Evolutionary conservation across 2,113 vertebrate species (phyloP).

Genomic region (Oryzias melastigma): DNA sequence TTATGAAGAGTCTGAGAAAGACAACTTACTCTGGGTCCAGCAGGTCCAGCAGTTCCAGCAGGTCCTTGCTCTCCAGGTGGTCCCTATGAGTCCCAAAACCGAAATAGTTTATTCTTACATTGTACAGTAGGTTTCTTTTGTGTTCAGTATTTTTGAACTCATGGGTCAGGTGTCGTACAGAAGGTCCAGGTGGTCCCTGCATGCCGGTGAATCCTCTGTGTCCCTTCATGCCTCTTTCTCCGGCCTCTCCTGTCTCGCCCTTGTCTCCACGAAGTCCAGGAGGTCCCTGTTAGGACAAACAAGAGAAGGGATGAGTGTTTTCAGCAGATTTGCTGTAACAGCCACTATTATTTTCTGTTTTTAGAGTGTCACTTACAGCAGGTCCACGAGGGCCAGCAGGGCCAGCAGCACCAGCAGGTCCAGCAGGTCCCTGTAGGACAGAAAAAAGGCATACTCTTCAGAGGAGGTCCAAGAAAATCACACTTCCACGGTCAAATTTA

Average conservation of each 20-base stretch:
- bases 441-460: neutral
- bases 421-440: slow-evolving; percentile 85
- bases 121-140: neutral
- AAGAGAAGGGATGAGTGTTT: neutral
- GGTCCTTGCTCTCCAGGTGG: slow-evolving; percentile 90
- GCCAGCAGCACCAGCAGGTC: slow-evolving; percentile 85
- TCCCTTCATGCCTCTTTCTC: slow-evolving; percentile 98
- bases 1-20: neutral
- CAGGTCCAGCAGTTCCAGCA: slow-evolving; percentile 88
- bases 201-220: slow-evolving; percentile 97
- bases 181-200: slow-evolving; percentile 89
- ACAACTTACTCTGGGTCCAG: slow-evolving; percentile 90
- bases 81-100: slow-evolving; percentile 76
- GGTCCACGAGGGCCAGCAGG: slow-evolving; percentile 92
- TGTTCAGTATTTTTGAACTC: neutral
- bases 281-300: slow-evolving; percentile 77
- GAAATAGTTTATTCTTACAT: neutral
- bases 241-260: slow-evolving; percentile 92
- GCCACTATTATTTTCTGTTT: neutral
- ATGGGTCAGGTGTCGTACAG: slow-evolving; percentile 76
- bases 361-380: slow-evolving; percentile 81
- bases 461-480: neutral
- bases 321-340: neutral
- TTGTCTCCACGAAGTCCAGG: slow-evolving; percentile 94
- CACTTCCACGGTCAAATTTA: slow-evolving; percentile 34